Evolutionary conservation across 53 echinoderm and acorn worm genomes (phyloP).

Genomic region (Echinometra lucunter): DNA sequence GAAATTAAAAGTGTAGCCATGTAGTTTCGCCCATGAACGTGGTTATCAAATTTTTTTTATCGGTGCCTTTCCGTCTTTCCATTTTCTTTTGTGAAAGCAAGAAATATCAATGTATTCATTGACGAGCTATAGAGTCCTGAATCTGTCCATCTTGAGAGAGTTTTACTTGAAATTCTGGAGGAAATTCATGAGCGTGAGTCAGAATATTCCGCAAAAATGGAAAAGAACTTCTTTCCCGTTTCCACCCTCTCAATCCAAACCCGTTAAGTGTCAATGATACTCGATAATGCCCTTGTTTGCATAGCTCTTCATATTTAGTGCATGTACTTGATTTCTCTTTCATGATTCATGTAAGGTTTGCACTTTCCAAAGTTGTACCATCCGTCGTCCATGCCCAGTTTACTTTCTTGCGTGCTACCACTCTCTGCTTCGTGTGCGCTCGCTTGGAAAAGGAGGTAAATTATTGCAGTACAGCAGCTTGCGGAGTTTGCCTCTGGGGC

Average conservation of each 20-base stretch:
- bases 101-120: too few relatives aligned
- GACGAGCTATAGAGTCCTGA: neutral
- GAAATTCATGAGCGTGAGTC: neutral
- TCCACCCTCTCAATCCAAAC: neutral
- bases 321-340: constrained; percentile 17
- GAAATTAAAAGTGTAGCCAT: too few relatives aligned
- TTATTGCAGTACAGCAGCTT: constrained; percentile 31
- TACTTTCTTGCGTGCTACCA: neutral
- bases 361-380: constrained; percentile 6
- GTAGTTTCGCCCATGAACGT: too few relatives aligned
- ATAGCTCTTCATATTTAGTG: constrained; percentile 34
- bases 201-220: neutral
- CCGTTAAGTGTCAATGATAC: constrained; percentile 40
- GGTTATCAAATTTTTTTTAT: too few relatives aligned
- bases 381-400: neutral
- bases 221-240: neutral
- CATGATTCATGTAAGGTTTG: neutral
- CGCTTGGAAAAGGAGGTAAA: neutral
- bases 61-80: too few relatives aligned
- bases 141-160: neutral
- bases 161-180: neutral
- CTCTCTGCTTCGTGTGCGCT: neutral
- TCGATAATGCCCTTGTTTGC: neutral
- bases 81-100: too few relatives aligned
- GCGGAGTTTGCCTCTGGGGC: constrained; percentile 21